Conservation (phyloP, 2,797 vertebrate species). For the Ambastaia sidthimunki region DNA sequence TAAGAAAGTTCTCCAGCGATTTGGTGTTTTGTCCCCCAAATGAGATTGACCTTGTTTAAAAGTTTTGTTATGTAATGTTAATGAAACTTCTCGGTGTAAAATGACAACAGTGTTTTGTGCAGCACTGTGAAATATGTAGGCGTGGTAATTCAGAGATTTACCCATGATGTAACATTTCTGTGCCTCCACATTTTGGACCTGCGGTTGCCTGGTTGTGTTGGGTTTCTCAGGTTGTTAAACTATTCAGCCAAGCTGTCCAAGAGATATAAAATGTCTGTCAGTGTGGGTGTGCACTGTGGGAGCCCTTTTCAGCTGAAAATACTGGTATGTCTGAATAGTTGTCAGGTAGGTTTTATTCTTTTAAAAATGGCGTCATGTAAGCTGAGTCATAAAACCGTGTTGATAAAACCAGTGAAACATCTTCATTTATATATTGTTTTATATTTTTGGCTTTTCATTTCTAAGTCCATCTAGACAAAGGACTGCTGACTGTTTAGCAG, state of each 20-base stretch:
- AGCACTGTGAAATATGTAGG: not conserved
- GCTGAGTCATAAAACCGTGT: not conserved
- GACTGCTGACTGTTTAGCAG: too few species aligned
- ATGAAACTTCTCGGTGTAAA: constrained; percentile 8
- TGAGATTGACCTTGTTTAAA: not conserved
- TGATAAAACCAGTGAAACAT: not conserved
- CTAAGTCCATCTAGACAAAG: not conserved
- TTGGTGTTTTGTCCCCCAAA: not conserved
- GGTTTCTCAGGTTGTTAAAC: constrained; percentile 31
- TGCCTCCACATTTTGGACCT: constrained; percentile 31
- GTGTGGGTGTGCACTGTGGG: constrained; percentile 31
- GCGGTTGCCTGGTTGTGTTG: constrained; percentile 24
- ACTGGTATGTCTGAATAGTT: constrained; percentile 25
- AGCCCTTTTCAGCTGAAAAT: constrained; percentile 22
- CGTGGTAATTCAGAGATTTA: constrained; percentile 25
- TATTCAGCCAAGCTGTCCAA: not conserved
- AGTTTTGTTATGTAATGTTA: constrained; percentile 4
- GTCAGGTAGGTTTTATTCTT: not conserved
- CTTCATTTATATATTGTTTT: not conserved
- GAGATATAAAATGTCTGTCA: constrained; percentile 33
- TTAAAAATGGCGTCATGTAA: constrained; percentile 8
- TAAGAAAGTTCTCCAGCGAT: not conserved
- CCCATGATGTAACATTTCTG: constrained; percentile 28
- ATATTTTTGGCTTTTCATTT: not conserved
- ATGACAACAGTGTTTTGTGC: constrained; percentile 6